Percentiles rank a stretch among this genome's conserved stretches.
Evolutionary conservation across 2,888 invertebrate genomes (phyloP).

Genomic region (Eilema caniola): DNA sequence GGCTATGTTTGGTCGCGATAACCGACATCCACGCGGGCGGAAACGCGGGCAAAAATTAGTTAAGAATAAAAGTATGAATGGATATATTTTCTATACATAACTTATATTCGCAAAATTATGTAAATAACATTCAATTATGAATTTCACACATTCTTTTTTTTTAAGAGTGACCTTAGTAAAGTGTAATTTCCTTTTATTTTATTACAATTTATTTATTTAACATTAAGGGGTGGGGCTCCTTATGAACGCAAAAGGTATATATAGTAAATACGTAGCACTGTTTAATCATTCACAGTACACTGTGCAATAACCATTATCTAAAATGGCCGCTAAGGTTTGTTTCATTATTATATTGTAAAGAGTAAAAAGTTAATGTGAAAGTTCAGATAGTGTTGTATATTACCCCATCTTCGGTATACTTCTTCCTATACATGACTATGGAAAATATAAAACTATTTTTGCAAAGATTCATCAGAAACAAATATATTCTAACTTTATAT

Average conservation of each 20-base stretch:
- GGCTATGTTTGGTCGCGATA: no score
- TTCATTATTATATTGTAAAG: background rate
- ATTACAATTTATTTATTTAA: no score
- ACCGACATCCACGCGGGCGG: no score
- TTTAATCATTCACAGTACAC: background rate
- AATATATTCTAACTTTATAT: no score
- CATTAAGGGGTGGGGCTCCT: background rate
- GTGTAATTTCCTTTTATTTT: background rate
- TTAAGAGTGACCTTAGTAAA: background rate
- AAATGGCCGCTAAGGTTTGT: conserved; percentile 1
- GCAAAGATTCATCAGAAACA: background rate
- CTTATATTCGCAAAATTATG: background rate
- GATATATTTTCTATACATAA: background rate
- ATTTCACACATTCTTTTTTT: background rate
- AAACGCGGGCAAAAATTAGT: no score
- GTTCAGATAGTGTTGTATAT: background rate
- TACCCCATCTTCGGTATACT: no score
- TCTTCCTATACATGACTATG: background rate
- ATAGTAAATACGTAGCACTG: background rate
- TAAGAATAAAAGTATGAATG: background rate
- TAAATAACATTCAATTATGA: background rate
- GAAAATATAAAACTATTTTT: background rate
- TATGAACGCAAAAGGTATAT: background rate
- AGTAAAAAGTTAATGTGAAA: background rate
- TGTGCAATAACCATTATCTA: background rate